Conservation (phyloP, 2,888 invertebrate genomes). For the Pristionchus mayeri region DNA sequence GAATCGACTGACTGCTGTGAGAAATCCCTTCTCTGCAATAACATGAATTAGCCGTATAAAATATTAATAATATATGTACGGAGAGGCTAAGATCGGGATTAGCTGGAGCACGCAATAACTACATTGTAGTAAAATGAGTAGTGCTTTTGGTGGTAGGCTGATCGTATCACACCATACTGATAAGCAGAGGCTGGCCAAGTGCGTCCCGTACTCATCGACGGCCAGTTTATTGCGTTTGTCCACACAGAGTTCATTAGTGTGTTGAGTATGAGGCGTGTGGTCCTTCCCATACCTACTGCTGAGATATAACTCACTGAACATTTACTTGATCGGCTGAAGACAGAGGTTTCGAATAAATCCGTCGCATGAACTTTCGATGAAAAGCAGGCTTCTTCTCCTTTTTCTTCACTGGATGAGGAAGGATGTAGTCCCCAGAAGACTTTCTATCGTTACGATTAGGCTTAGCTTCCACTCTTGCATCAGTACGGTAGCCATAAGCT, state of each 20-base stretch:
- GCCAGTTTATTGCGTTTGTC: not conserved
- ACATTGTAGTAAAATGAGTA: not conserved
- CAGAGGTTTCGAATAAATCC: not conserved
- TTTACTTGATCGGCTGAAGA: not conserved
- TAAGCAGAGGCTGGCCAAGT: not conserved
- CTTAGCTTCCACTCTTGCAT: not conserved
- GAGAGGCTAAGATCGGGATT: too few relatives aligned
- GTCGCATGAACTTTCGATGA: not conserved
- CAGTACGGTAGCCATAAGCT: conserved; percentile 27
- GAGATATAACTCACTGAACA: not conserved
- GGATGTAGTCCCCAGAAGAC: not conserved
- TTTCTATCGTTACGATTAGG: not conserved
- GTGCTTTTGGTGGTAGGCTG: not conserved
- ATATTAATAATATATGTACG: not conserved
- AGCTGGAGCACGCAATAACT: not conserved
- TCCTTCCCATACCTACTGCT: not conserved
- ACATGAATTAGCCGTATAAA: not conserved
- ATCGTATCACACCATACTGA: conserved; percentile 4
- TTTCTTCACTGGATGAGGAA: not conserved
- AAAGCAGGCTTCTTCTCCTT: not conserved
- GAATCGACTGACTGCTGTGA: conserved; percentile 33
- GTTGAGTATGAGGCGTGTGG: not conserved
- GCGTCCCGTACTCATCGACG: not conserved
- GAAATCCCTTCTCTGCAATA: not conserved
- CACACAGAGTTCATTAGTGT: not conserved